Evolutionary conservation across 2,113 vertebrate genomes (phyloP), one percentile per base, ranked within the genome.

Genomic region (Desmodus rotundus): DNA sequence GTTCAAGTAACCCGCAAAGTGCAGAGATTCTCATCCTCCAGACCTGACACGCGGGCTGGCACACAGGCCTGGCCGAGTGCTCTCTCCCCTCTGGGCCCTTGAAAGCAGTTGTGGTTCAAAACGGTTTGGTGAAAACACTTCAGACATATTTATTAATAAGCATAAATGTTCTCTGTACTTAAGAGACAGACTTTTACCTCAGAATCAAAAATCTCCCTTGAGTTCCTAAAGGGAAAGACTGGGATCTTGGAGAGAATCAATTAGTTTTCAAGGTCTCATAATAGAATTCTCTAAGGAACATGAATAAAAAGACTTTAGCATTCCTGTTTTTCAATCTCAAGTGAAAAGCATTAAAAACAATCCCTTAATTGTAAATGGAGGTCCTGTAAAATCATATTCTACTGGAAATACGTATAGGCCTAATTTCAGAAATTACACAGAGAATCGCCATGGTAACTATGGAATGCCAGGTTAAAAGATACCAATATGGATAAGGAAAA

Each of bases 81-180:
- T 96, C 87, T 56, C 92, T 88, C 86, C 31, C 52, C 88, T 95
- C 94, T 76, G 65, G 94, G 96, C 77, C 93, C 88, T 82, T 97
- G 52, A 97, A 97, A 98, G 73, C 89, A 82, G 88, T 95, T 97
- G 94, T 5, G 73, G 91, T 95, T 96, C 93, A 63, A 91, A 97
- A 93, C 47, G 24, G 24, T 61, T 2, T 94, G 73, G 63, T 84
- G 41, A 50, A 97, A 98, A 92, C 28, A 96, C 45, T 86, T 96
- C 65, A 96, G 95, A 98, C 61, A 97, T 89, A 97, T 80, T 95
- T 96, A 89, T 83, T 89, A 95, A 89, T 91, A 87, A 88, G 56
- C 7, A 54, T 61, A 95, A 93, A 84, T 81, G 31, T 56, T 85
- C 28, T 89, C 70, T 72, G 33, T n/a, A 52, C 58, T 80, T 50